These are phyloP conservation scores for Pelochelys cantorii DNA, from an alignment of 2,797 vertebrate genomes.

Conservation along the genomic window DNA sequence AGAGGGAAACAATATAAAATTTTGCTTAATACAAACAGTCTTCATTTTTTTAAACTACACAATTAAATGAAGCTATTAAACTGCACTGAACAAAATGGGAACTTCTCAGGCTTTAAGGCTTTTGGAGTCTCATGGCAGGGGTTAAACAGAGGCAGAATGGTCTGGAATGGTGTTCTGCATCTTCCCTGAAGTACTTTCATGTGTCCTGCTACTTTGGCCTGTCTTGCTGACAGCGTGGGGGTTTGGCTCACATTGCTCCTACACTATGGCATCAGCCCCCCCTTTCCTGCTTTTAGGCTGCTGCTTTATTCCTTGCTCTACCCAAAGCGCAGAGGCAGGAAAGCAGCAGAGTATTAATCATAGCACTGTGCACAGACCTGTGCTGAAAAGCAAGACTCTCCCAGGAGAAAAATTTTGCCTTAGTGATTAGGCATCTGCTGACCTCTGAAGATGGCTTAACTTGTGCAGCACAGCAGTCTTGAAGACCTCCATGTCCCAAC, in stretches of 20 bases:
- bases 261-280: not conserved
- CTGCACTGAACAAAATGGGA: not conserved
- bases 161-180: conserved; percentile 25
- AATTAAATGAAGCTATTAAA: conserved; percentile 26
- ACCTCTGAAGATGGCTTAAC: not conserved
- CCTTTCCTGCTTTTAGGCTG: not conserved
- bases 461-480: not conserved
- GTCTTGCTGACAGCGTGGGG: not conserved
- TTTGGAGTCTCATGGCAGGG: not conserved
- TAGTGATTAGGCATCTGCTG: not conserved
- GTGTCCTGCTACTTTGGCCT: not conserved
- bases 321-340: not conserved
- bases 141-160: conserved; percentile 31
- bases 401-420: not conserved
- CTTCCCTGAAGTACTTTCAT: not conserved
- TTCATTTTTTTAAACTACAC: not conserved
- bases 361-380: not conserved
- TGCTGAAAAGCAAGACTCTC: not conserved
- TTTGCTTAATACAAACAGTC: conserved; percentile 55
- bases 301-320: not conserved
- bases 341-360: not conserved
- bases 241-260: not conserved
- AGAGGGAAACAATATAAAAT: conserved; percentile 63
- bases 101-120: conserved; percentile 20
- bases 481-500: not conserved